Base-by-base conservation (phyloP, 2,888 invertebrate species). In the Clunio marinus region DNA sequence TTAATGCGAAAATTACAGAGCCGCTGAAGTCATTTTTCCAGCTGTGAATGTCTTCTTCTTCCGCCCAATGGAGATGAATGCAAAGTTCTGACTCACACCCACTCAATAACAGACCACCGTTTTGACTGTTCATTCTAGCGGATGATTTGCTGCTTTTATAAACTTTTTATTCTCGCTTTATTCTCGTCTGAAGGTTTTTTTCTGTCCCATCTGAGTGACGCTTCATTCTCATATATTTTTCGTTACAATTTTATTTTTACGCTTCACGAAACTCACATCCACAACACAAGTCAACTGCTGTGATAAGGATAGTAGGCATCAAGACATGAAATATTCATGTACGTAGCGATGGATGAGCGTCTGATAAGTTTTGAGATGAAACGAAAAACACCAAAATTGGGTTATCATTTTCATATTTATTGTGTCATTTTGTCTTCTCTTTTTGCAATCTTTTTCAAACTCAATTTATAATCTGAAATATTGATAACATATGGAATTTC, bases 121-220 rank as follows among this genome's bases (percentile, higher is more conserved):
- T 66, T 66, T 24, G 55, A 66, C 51, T 66, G 66, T 35, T 51
- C 55, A 46, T 45, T 55, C 27, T 66, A 10, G 66, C 63, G 46
- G 25, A 63, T 63, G 63, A 63, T 63, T 63, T 46, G 63, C 63
- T 63, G 25, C 66, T 66, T 66, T 66, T 66, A 66, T 66, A 66
- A 51, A 66, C 35, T 55, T 66, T 66, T 24, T 37, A 20, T 59
- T 24, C 25, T 62, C 41, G 22, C 24, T 45, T 57, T 57, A 27
- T 27, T 15, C 57, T 22, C 57, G 25, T 57, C 57, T 57, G 27
- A 24, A 7, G 22, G 13, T 32, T 13, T 51, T 22, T 45, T 51
- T 51, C 7, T 51, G 51, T 51, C 51, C 51, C 51, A 51, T 51
- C 51, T 17, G 20, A 51, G 22, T 51, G 51, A 51, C 51, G 51